A percentile compares a stretch with the other conserved stretches of the same genome.
These are phyloP conservation scores for Calliphora vicina DNA, from an alignment of 1,140 invertebrate genomes.

Conservation along the genomic window DNA sequence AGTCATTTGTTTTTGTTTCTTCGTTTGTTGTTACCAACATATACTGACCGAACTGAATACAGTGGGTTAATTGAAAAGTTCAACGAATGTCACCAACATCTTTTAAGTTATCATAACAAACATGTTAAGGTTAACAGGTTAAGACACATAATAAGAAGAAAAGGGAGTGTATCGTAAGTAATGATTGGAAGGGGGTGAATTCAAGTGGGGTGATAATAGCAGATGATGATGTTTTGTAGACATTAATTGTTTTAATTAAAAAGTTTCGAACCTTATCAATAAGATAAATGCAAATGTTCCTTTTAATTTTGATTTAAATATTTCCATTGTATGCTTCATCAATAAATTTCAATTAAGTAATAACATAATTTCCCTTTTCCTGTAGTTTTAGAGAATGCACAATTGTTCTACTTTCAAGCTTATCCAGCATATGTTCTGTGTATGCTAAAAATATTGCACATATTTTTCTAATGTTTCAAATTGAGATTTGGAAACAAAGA, in stretches of 20 bases:
- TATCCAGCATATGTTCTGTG: not conserved
- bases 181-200: no score
- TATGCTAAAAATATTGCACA: no score
- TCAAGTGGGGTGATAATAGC: no score
- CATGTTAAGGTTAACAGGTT: not conserved
- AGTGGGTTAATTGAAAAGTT: constrained; percentile 2
- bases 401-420: no score
- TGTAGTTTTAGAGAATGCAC: no score
- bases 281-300: no score
- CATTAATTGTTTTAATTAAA: not conserved
- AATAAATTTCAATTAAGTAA: no score
- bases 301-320: no score
- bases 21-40: not conserved
- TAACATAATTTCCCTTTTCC: no score
- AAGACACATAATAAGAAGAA: not conserved
- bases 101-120: not conserved
- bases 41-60: not conserved
- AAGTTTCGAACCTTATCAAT: no score
- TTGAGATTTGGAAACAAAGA: not conserved
- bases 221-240: no score
- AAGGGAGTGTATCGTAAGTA: not conserved
- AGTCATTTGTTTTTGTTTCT: not conserved
- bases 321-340: no score
- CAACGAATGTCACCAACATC: not conserved
- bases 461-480: not conserved